Conservation (phyloP, 1,140 invertebrate genomes). For the Fopius arisanus region DNA sequence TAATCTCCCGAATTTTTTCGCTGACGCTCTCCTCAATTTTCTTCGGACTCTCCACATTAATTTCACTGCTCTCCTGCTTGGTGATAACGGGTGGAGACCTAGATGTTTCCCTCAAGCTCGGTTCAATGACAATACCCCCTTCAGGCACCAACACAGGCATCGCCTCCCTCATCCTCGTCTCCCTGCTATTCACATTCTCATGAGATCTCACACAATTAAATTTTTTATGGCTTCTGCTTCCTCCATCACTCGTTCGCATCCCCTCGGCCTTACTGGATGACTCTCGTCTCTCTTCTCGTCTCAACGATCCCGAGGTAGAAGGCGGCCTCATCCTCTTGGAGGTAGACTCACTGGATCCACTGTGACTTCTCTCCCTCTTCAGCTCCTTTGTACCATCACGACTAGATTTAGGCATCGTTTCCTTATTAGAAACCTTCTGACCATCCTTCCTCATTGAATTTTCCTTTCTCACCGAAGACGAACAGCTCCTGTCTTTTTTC, state of each 20-base stretch:
- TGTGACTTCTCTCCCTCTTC: background rate
- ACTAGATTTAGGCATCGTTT: background rate
- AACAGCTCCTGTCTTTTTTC: slow-evolving; percentile 1
- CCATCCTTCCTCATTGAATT: background rate
- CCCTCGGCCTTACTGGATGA: background rate
- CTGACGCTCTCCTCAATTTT: slow-evolving; percentile 35
- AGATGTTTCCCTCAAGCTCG: slow-evolving; percentile 49
- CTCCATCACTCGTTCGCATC: slow-evolving; percentile 22
- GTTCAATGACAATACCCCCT: slow-evolving; percentile 41
- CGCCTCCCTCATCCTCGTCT: slow-evolving; percentile 40
- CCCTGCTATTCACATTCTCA: slow-evolving; percentile 7
- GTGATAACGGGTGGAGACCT: slow-evolving; percentile 58
- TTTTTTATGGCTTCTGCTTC: slow-evolving; percentile 35
- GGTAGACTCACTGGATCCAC: slow-evolving; percentile 9
- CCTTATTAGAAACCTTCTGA: background rate
- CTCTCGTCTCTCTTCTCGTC: background rate
- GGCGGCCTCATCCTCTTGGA: slow-evolving; percentile 11
- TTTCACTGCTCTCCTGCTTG: slow-evolving; percentile 42
- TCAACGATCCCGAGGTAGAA: background rate
- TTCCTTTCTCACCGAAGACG: background rate
- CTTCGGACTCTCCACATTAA: slow-evolving; percentile 38
- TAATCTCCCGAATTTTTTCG: slow-evolving; percentile 37
- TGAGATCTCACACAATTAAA: slow-evolving; percentile 30
- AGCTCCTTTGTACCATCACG: background rate
- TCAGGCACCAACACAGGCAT: slow-evolving; percentile 60